Conservation (phyloP, 2,797 vertebrate genomes). For the Glossophaga mutica region DNA sequence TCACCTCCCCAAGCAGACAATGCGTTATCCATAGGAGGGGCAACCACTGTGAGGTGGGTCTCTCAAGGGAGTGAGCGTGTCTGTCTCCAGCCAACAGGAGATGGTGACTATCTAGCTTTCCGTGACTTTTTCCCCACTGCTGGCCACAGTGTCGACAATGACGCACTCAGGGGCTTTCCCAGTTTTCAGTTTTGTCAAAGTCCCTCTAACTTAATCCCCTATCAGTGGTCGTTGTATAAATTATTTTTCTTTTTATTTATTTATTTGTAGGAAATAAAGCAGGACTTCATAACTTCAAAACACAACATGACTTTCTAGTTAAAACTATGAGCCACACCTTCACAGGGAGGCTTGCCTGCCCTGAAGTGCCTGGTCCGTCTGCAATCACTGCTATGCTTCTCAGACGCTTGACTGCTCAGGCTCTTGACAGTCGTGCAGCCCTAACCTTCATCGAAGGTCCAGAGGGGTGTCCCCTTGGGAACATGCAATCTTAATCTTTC, state of each 20-base stretch:
- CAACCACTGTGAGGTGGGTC: background rate
- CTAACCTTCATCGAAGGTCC: background rate
- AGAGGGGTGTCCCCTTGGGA: background rate
- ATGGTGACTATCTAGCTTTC: conserved; percentile 47
- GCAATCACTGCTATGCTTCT: background rate
- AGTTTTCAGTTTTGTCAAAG: background rate
- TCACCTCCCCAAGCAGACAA: conserved; percentile 1
- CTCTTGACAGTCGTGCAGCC: background rate
- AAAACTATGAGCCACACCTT: background rate
- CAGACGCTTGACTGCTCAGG: too few relatives aligned
- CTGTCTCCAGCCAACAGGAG: background rate
- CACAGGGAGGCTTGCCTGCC: background rate
- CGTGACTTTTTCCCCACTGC: background rate
- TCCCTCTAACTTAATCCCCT: background rate
- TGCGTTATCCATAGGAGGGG: background rate
- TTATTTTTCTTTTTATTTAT: background rate
- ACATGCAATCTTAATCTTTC: background rate
- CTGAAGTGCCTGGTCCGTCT: background rate
- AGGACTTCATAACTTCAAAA: background rate
- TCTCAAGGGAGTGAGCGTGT: background rate
- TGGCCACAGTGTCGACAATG: background rate
- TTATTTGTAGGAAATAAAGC: background rate
- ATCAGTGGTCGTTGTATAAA: background rate
- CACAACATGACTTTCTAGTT: background rate
- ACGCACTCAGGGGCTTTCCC: background rate